Base-by-base conservation (phyloP, 2,797 vertebrate species). In the Sibirionetta formosa region DNA sequence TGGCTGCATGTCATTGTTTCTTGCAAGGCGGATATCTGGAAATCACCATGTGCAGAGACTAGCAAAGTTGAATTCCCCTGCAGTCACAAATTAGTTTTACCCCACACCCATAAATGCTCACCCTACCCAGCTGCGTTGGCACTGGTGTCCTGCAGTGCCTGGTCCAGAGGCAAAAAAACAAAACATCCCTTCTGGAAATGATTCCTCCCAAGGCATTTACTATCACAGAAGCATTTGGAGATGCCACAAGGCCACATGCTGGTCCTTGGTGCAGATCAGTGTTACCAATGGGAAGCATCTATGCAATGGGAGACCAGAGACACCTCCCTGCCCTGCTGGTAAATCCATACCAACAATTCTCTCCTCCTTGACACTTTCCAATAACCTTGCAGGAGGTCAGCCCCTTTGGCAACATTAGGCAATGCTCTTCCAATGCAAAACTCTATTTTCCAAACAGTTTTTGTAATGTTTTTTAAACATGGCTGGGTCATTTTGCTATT, bases 241-340 rank as follows among this genome's bases (percentile, higher is more conserved):
- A 4, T 29, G 68, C 8, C 64, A 5, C 19, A 12, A 54, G 54
- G 20, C 42, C 13, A 1, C 2, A 36, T 36, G 22, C 63, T 0
- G 1, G 19, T 48, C 31, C 54, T 42, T 53, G 69, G 35, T 54
- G 10, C 20, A 7, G 44, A 35, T 17, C 24, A 17, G 23, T 17
- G 36, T 19, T 57, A 71, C 29, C 48, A 10, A 5, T 2, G 48
- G 66, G 16, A 64, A 60, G 19, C 4, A 0, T 20, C 35, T 24
- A 3, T 2, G 16, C 0, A 1, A 17, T 5, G 14, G 50, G 50
- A 7, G 33, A 27, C 17, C 23, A 35, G 58, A 38, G 35, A 40
- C 44, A 2, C 17, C 18, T 60, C 69, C 65, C 31, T 88, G 75
- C 72, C 75, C 72, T 31, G 13, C 22, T 1, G 0, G 42, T 23